Conservation (phyloP, 53 echinoderm and acorn worm genomes). For the Hippasteria phrygiana region DNA sequence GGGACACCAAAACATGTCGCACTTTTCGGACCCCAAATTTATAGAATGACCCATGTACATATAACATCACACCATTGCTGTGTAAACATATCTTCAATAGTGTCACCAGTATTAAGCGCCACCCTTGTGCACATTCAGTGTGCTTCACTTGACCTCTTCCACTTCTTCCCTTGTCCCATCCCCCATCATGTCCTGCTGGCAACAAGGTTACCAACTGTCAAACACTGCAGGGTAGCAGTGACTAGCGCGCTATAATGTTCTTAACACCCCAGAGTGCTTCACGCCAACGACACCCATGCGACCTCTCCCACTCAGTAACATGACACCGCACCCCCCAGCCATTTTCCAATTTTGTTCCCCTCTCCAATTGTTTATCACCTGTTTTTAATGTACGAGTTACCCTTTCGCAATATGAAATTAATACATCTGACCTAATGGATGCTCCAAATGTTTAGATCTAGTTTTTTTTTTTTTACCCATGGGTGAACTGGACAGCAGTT, state of each 20-base stretch:
- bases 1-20: no score
- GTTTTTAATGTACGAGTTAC: conserved; percentile 1
- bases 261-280: conserved; percentile 4
- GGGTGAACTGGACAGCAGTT: no score
- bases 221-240: neutral
- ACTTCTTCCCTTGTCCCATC: neutral
- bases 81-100: no score
- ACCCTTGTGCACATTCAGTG: neutral
- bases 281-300: neutral
- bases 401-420: conserved; percentile 25
- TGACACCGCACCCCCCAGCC: neutral
- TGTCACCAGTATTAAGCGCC: no score
- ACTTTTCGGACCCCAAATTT: no score
- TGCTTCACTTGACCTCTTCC: neutral
- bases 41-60: no score
- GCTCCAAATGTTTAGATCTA: no score
- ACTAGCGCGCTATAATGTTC: neutral
- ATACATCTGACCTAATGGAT: neutral
- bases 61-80: no score
- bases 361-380: conserved; percentile 14
- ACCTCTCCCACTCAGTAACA: neutral
- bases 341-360: conserved; percentile 5
- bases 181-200: neutral
- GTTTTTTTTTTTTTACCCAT: no score
- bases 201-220: conserved; percentile 40